Evolutionary conservation across 2,888 invertebrate species (phyloP), one percentile per base, ranked within the genome.

Genomic region (Nudaria mundana): DNA sequence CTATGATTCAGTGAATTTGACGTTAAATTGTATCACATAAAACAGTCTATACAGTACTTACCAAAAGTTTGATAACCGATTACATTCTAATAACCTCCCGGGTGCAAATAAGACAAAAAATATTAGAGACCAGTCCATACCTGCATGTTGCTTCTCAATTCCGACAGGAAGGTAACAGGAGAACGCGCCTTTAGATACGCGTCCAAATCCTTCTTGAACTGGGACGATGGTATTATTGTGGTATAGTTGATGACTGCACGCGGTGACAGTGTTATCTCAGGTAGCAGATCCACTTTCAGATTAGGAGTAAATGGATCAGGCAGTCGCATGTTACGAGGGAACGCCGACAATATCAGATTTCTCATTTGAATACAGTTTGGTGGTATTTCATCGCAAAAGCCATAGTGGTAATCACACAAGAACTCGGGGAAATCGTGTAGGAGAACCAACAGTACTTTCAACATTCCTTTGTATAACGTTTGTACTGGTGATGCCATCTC

Each of bases 381-480:
- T 30, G 99, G 99, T 63, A 99, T 99, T 46, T 97, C 98, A 81
- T 99, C 99, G 80, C 99, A 99, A 87, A 99, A 98, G 29, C 97
- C 97, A 78, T 99, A 99, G 80, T 99, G 98, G 81, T 98, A 99
- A 77, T 99, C 99, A 81, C 99, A 99, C 34, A 99, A 91, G 80
- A 99, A 98, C 85, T 99, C 99, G 0, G 99, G 99, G 80, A 99
- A 99, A 78, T 99, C 99, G 75, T 99, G 99, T 7, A 99, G 90
- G 18, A 99, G 88, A 0, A 99, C 98, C 24, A 99, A 90, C 34
- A 99, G 90, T 5, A 99, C 97, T 49, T 98, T 93, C 30, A 99
- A 88, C 0, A 98, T 98, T 59, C 98, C 99, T 85, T 98, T 98
- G 89, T 99, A 99, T 14, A 99, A 89, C 64, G 95, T 91, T 67